Base-by-base conservation (phyloP, 2,797 vertebrate species). In the Naso thynnoides region DNA sequence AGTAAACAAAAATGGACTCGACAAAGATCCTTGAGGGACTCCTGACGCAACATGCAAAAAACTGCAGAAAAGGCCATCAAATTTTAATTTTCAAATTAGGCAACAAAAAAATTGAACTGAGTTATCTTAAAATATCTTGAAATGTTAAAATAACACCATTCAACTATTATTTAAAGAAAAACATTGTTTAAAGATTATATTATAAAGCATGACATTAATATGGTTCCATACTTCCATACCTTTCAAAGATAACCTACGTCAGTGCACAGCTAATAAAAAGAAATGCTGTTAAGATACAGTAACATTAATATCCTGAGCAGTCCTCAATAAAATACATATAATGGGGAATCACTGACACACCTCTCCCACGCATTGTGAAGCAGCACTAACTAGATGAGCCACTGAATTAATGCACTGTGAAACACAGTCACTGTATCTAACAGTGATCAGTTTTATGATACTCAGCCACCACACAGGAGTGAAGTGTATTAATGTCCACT, bases 361-460 rank as follows among this genome's bases (percentile, higher is more conserved):
- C 75, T 79, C 84, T 70, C 72, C 83, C 84, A 86, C 73, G 39
- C 73, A 41, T 77, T 62, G 78, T 79, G 69, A 74, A 79, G 87
- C 88, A 70, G 72, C 85, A 70, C 86, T 90, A 90, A 92, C 91
- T 84, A 81, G 83, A 91, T 81, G 83, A 90, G 82, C 67, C 72
- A 36, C 73, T 84, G 86, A 85, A 89, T 88, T 89, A 84, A 82
- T 82, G 74, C 73, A 29, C 76, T 76, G 81, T 83, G 77, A 87
- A 82, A 84, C 83, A 59, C 85, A 65, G 74, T 79, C 83, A 44
- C 88, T 89, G 86, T 82, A 83, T 79, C 78, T 76, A 82, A 84
- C 83, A 72, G 76, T 72, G 87, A 89, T 81, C 78, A 38, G 67
- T 79, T 92, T 91, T 88, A 91, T 86, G 87, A 83, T 61, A 44